Evolutionary conservation across 2,113 vertebrate genomes (phyloP).

Genomic region (Danionella cerebrum): DNA sequence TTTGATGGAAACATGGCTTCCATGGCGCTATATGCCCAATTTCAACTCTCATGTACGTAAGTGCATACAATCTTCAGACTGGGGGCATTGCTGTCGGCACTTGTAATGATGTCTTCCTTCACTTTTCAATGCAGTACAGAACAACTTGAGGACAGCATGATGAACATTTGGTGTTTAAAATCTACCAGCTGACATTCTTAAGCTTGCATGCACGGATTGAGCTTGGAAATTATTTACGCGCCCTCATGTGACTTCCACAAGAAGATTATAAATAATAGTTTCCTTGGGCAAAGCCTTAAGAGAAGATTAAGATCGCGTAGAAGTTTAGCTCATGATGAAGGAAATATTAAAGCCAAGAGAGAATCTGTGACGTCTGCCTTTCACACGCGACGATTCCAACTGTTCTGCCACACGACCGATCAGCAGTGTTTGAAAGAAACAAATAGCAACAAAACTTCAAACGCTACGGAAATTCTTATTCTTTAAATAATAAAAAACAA

Average conservation of each 20-base stretch:
- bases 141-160: too few relatives aligned
- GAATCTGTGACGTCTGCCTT: background rate
- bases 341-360: background rate
- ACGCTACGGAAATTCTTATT: background rate
- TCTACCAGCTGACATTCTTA: background rate
- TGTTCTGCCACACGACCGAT: background rate
- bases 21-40: too few relatives aligned
- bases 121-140: too few relatives aligned
- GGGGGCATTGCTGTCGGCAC: too few relatives aligned
- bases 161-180: background rate
- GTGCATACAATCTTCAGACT: too few relatives aligned
- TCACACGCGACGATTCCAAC: background rate
- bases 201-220: background rate
- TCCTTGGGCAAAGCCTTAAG: conserved; percentile 7
- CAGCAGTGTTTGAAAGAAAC: background rate
- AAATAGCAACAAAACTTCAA: background rate
- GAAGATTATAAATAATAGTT: conserved; percentile 18
- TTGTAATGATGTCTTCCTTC: too few relatives aligned
- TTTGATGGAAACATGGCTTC: too few relatives aligned
- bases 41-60: too few relatives aligned
- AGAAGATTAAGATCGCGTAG: background rate
- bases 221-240: background rate
- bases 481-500: too few relatives aligned
- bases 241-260: background rate
- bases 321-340: background rate